Evolutionary conservation across 2,113 vertebrate species (phyloP).

Genomic region (Nematolebias whitei): DNA sequence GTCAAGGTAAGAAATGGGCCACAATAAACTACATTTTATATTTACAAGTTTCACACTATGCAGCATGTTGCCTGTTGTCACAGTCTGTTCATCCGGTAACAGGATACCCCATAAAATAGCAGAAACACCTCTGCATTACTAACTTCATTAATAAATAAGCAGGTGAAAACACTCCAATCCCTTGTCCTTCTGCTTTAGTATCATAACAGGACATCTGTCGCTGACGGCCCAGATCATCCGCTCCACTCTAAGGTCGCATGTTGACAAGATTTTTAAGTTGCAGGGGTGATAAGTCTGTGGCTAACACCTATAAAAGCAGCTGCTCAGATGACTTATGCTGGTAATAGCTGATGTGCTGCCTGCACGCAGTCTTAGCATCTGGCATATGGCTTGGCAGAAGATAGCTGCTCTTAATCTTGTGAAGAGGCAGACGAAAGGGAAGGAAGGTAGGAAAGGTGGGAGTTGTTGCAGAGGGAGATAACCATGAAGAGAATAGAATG

Average conservation of each 20-base stretch:
- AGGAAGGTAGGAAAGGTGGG: neutral
- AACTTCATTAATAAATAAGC: conserved; percentile 17
- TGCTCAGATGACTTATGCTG: conserved; percentile 54
- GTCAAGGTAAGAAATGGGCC: no score
- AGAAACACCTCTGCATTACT: conserved; percentile 14
- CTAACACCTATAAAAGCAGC: conserved; percentile 60
- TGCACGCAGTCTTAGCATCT: conserved; percentile 46
- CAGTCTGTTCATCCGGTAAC: neutral
- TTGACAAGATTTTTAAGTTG: conserved; percentile 62
- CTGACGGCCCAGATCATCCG: conserved; percentile 48
- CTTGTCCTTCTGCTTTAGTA: conserved; percentile 30
- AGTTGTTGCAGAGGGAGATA: neutral
- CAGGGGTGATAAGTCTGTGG: conserved; percentile 49
- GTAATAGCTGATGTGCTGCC: conserved; percentile 47
- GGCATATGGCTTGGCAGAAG: conserved; percentile 28
- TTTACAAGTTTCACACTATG: neutral
- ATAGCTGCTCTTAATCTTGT: conserved; percentile 44
- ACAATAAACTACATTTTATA: neutral
- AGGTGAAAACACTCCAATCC: conserved; percentile 40
- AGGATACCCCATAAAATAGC: conserved; percentile 9
- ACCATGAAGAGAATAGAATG: neutral
- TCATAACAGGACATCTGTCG: conserved; percentile 56
- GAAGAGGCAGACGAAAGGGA: conserved; percentile 8
- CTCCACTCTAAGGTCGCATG: conserved; percentile 49
- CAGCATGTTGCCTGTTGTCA: neutral